Evolutionary conservation across 37 sponge, comb jelly and placozoan genomes (phyloP).

Genomic region (Crambe crambe): DNA sequence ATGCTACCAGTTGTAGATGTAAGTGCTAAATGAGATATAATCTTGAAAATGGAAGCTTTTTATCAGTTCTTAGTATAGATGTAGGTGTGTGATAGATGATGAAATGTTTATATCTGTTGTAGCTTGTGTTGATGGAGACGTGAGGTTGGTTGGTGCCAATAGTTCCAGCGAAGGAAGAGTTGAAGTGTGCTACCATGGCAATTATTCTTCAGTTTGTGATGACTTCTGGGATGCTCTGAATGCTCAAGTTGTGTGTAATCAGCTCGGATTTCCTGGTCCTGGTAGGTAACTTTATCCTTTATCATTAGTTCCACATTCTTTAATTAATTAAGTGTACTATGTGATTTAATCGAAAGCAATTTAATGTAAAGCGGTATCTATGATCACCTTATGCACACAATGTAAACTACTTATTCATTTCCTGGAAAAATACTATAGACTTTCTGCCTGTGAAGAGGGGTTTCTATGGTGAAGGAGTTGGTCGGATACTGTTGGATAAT

Average conservation of each 20-base stretch:
- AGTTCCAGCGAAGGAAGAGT: slow-evolving; percentile 14
- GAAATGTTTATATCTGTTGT: neutral
- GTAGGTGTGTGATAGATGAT: too few relatives aligned
- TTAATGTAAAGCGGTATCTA: too few relatives aligned
- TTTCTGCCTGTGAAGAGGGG: neutral
- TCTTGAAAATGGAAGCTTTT: too few relatives aligned
- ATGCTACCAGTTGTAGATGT: slow-evolving; percentile 9
- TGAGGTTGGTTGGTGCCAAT: slow-evolving; percentile 6
- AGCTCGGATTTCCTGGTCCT: neutral
- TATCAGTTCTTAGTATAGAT: too few relatives aligned
- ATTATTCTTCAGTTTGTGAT: neutral
- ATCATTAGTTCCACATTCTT: neutral
- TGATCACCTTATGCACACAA: too few relatives aligned
- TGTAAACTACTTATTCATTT: too few relatives aligned
- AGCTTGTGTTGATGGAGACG: neutral
- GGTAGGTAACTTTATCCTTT: too few relatives aligned
- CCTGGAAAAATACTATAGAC: neutral
- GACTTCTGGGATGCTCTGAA: slow-evolving; percentile 13
- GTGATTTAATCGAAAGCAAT: too few relatives aligned
- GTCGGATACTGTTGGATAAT: neutral
- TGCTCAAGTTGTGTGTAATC: neutral
- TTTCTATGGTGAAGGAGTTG: neutral
- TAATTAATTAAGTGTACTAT: too few relatives aligned
- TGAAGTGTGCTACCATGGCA: neutral
- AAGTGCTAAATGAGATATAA: too few relatives aligned